These are phyloP conservation scores for Tachina grossa DNA, from an alignment of 2,888 invertebrate genomes.

Conservation along the genomic window DNA sequence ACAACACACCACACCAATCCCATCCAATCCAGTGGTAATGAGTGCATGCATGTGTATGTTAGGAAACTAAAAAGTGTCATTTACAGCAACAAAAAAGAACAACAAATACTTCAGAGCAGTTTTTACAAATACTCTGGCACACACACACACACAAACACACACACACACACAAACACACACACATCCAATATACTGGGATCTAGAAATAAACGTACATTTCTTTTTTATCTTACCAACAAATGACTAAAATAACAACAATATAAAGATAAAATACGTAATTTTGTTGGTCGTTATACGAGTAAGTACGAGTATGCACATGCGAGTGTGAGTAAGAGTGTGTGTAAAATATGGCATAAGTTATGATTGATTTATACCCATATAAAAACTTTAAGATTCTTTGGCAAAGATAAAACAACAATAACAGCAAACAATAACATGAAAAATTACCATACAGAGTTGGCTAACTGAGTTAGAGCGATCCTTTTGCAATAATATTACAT, in stretches of 20 bases:
- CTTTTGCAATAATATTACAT: neutral
- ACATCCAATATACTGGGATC: neutral
- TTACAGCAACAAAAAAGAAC: constrained; percentile 48
- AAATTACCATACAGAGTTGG: neutral
- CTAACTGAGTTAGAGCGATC: neutral
- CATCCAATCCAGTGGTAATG: constrained; percentile 15
- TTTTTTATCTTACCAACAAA: constrained; percentile 59
- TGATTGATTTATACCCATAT: constrained; percentile 71
- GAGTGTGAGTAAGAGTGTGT: neutral
- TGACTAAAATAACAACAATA: constrained; percentile 18
- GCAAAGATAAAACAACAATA: constrained; percentile 55
- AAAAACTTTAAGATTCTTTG: constrained; percentile 68
- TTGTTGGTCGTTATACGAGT: constrained; percentile 25
- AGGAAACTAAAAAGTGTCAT: constrained; percentile 61
- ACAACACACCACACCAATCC: no score
- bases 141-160: neutral
- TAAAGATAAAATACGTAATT: constrained; percentile 38
- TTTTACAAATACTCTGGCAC: constrained; percentile 14
- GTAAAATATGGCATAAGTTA: constrained; percentile 69
- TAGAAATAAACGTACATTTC: constrained; percentile 3
- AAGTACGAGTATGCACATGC: constrained; percentile 35
- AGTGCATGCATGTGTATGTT: constrained; percentile 14
- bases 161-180: neutral
- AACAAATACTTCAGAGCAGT: constrained; percentile 45
- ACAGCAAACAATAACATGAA: constrained; percentile 20